Percentiles rank a stretch among this genome's conserved stretches.
phyloP scores from a whole-genome alignment of 53 echinoderm and acorn worm species.

The Paracentrotus lividus region DNA sequence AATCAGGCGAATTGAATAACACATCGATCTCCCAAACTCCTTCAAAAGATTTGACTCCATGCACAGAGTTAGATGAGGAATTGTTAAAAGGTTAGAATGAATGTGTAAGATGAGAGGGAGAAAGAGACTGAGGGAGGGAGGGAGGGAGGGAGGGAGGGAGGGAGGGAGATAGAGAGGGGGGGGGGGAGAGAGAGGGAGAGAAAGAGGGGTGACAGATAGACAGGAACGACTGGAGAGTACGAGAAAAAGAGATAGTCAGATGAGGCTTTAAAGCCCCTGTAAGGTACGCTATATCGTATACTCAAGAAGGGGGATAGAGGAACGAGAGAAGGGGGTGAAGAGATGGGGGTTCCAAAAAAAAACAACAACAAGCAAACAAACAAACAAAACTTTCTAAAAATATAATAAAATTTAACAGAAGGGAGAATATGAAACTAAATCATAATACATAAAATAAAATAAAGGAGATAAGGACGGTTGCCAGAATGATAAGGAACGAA shows the following conservation, averaged over 20 bases:
- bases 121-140: not conserved
- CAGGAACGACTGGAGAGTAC: not conserved
- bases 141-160: not conserved
- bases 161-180: not conserved
- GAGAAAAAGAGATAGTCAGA: too few relatives aligned
- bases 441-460: too few relatives aligned
- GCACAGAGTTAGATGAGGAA: not conserved
- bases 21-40: not conserved
- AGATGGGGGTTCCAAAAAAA: not conserved
- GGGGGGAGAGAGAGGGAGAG: not conserved
- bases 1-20: conserved; percentile 7
- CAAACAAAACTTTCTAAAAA: not conserved
- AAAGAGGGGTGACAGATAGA: not conserved
- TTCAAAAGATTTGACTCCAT: not conserved
- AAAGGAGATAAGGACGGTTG: too few relatives aligned
- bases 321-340: not conserved
- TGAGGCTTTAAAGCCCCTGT: too few relatives aligned
- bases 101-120: not conserved
- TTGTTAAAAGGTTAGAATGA: not conserved
- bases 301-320: not conserved
- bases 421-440: too few relatives aligned
- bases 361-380: not conserved
- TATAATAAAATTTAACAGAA: too few relatives aligned
- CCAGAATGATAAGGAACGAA: too few relatives aligned
- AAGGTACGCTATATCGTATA: too few relatives aligned